Evolutionary conservation across 1,140 invertebrate genomes (phyloP).

Genomic region (Pseudomyrmex concolor): DNA sequence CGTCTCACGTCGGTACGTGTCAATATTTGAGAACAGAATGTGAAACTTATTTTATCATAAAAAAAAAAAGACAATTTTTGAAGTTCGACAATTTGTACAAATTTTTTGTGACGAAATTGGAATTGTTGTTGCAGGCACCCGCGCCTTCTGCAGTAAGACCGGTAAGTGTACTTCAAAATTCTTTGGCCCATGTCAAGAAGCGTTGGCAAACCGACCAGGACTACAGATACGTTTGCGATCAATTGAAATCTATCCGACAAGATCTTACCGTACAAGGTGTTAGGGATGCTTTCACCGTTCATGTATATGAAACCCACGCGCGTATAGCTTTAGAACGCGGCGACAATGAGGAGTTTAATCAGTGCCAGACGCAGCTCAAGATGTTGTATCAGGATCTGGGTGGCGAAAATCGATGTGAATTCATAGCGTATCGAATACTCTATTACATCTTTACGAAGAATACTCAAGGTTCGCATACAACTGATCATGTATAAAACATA

Average conservation of each 20-base stretch:
- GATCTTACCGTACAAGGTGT: slow-evolving; percentile 99
- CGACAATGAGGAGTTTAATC: slow-evolving; percentile 99
- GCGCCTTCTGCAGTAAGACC: slow-evolving; percentile 96
- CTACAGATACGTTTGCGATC: slow-evolving; percentile 98
- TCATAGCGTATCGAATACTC: slow-evolving; percentile 97
- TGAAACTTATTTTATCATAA: not conserved
- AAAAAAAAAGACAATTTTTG: not conserved
- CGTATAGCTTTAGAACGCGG: slow-evolving; percentile 98
- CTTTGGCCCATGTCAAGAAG: slow-evolving; percentile 95
- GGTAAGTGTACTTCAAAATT: slow-evolving; percentile 92
- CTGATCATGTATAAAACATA: not conserved
- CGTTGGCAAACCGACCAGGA: slow-evolving; percentile 95
- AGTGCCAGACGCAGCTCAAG: slow-evolving; percentile 98
- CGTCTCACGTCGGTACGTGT: slow-evolving; percentile 92
- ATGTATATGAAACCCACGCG: slow-evolving; percentile 99
- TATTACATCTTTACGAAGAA: slow-evolving; percentile 99
- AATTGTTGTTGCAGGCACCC: slow-evolving; percentile 89
- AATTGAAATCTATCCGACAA: slow-evolving; percentile 99
- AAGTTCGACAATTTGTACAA: too few relatives aligned
- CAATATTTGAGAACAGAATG: too few relatives aligned
- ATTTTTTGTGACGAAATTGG: too few relatives aligned
- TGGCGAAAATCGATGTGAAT: slow-evolving; percentile 93
- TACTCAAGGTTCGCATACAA: slow-evolving; percentile 91
- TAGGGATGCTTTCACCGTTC: slow-evolving; percentile 96
- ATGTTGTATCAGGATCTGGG: slow-evolving; percentile 92